Evolutionary conservation across 1,140 invertebrate genomes (phyloP), one percentile per base, ranked within the genome.

Genomic region (Pseudomyrmex pallidus): DNA sequence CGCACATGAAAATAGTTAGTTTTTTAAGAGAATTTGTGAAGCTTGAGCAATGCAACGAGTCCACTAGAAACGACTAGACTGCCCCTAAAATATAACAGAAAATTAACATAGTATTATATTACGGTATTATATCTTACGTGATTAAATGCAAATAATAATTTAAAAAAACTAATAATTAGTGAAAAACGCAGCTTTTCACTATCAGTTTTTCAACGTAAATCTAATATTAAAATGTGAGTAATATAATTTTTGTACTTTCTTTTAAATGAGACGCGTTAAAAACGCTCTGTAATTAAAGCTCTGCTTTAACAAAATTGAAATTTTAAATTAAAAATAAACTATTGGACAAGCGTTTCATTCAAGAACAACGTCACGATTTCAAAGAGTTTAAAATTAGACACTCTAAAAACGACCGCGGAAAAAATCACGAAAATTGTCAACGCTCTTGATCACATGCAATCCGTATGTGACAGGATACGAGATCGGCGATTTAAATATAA

Each of bases 21-120:
- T 13, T 10, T n/a, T 35, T 48, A 64, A 12, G n/a, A 22, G 1
- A 10, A 13, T 22, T 46, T 82, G 15, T 82, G 48, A 15, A 78
- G 9, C 17, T 59, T 62, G 2, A 90, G 12, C 20, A 84, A 90
- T 1, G 57, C 76, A 5, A 90, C n/a, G 2, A 90, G 22, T 2
- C 87, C 54, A 5, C 88, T 64, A 8, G 82, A 77, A 8, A 90
- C 1, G 10, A 88, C 0, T 35, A 87, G 8, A 5, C 88, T 74
- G 64, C 77, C 25, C 88, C 90, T 90, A 46, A 10, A 83, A 66
- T 64, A 35, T 59, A 77, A 72, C 87, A 72, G 61, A 44, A 80
- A 35, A 35, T 35, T 35, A 35, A 35, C 35, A 35, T 35, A 61
- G 15, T 68, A 64, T 64, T 54, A 64, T 52, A 20, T 17, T 10